These are phyloP conservation scores for Mus pahari DNA, from an alignment of 2,113 vertebrate species.

Conservation along the genomic window DNA sequence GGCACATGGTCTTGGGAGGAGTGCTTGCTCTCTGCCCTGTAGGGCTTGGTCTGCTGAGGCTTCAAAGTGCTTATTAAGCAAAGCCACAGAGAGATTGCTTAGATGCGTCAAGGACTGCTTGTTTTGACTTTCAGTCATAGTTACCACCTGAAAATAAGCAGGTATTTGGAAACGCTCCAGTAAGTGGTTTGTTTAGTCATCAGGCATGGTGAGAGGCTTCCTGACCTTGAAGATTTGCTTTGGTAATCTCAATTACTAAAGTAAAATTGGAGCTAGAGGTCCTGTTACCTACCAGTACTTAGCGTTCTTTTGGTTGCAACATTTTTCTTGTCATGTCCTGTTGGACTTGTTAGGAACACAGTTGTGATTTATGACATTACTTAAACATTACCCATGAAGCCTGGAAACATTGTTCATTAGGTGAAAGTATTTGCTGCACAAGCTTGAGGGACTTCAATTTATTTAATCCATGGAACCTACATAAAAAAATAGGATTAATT, in stretches of 20 bases:
- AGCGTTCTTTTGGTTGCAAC: not conserved
- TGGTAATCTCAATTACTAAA: constrained; percentile 13
- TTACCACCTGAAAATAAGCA: not conserved
- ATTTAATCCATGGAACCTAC: not conserved
- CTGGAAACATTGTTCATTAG: not conserved
- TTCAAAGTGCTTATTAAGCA: constrained; percentile 54
- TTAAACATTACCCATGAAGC: not conserved
- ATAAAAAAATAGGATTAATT: not conserved
- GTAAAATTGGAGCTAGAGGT: constrained; percentile 54
- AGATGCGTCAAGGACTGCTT: constrained; percentile 12
- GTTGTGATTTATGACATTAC: not conserved
- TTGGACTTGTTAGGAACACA: not conserved
- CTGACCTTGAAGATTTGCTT: not conserved
- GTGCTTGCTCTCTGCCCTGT: not conserved
- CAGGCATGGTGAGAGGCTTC: not conserved
- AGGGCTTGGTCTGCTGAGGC: constrained; percentile 44
- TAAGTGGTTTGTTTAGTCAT: not conserved
- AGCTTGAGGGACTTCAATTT: not conserved
- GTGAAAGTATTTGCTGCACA: not conserved
- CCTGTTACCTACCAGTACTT: not conserved
- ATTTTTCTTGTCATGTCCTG: not conserved
- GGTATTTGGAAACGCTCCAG: constrained; percentile 28
- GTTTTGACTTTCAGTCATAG: constrained; percentile 34
- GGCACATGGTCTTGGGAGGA: not conserved
- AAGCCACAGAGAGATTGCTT: constrained; percentile 29